Evolutionary conservation across 1,140 invertebrate species (phyloP).

Genomic region (Belonocnema kinseyi): DNA sequence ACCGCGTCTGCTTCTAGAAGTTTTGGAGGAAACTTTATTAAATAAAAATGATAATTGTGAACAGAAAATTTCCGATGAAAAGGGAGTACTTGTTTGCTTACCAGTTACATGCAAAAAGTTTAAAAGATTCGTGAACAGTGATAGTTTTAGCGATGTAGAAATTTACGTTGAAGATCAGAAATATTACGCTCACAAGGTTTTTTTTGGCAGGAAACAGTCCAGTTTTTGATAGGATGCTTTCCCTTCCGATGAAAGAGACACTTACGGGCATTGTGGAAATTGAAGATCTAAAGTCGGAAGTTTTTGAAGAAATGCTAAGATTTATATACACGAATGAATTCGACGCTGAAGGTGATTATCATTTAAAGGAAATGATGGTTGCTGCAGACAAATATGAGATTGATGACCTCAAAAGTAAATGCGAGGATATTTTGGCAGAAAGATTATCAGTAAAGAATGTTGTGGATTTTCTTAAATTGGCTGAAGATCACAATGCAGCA

Average conservation of each 20-base stretch:
- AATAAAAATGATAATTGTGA: no score
- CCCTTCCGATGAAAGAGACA: background rate
- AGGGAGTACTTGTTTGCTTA: no score
- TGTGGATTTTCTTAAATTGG: no score
- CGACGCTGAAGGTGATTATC: background rate
- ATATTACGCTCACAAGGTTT: background rate
- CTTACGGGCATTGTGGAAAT: background rate
- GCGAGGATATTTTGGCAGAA: background rate
- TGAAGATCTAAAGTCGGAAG: background rate
- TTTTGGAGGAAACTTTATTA: no score
- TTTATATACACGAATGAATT: background rate
- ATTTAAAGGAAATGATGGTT: background rate
- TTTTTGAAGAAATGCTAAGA: background rate
- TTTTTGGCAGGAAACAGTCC: background rate
- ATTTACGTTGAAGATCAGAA: background rate
- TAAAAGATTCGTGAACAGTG: no score
- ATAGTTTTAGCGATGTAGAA: no score
- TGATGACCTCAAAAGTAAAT: background rate
- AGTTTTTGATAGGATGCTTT: constrained; percentile 4
- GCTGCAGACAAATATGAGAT: constrained; percentile 1
- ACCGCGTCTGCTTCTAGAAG: no score
- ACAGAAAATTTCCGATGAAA: no score
- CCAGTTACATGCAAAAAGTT: no score
- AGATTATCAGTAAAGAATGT: constrained; percentile 14
- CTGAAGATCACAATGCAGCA: no score